phyloP scores from a whole-genome alignment of 2,113 vertebrate species.

The Sisor rabdophorus region DNA sequence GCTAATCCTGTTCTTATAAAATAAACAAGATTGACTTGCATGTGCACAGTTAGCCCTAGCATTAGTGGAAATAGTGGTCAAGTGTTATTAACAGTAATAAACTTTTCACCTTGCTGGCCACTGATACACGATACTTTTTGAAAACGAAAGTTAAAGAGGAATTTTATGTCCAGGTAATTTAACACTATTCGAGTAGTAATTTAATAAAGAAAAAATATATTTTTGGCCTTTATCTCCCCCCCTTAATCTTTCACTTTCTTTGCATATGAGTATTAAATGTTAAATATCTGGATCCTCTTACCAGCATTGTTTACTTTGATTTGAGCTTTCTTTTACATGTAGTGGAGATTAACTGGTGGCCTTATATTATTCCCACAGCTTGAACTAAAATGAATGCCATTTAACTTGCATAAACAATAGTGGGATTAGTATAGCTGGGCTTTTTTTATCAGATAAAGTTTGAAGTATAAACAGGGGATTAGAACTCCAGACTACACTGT shows the following conservation, averaged over 20 bases:
- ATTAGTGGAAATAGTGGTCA: neutral
- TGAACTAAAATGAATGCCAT: conserved; percentile 43
- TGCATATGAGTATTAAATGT: neutral
- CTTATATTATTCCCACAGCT: conserved; percentile 51
- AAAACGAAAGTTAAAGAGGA: neutral
- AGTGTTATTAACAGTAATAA: neutral
- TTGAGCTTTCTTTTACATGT: neutral
- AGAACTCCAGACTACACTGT: conserved; percentile 45
- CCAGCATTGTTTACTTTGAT: neutral
- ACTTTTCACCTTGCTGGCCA: neutral
- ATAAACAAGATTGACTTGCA: neutral
- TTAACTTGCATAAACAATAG: conserved; percentile 55
- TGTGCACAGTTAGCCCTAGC: neutral
- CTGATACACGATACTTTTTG: neutral
- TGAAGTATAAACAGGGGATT: conserved; percentile 56
- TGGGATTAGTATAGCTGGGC: conserved; percentile 47
- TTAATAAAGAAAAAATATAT: neutral
- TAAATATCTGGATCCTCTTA: conserved; percentile 28
- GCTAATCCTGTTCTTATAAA: neutral
- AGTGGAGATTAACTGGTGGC: neutral
- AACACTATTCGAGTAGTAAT: conserved; percentile 18
- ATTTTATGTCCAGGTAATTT: conserved; percentile 16
- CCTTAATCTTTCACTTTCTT: neutral
- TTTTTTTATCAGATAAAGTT: conserved; percentile 55
- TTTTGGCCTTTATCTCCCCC: neutral